Evolutionary conservation across 2,113 vertebrate species (phyloP), one percentile per base, ranked within the genome.

Genomic region (Eptesicus fuscus): DNA sequence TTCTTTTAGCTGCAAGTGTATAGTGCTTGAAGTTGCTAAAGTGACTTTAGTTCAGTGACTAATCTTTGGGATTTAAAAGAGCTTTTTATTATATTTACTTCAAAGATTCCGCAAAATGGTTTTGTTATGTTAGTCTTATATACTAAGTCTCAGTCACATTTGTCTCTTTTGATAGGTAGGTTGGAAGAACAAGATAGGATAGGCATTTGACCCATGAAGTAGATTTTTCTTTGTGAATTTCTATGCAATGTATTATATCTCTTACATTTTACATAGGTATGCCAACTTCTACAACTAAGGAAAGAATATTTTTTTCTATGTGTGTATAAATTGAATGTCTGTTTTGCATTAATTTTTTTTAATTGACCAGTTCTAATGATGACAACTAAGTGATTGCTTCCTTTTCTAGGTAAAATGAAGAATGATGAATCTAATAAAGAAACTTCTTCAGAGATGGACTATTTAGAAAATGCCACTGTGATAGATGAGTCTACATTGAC

Each of bases 401-500:
- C 95, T 98, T 97, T 97, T 98, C 59, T 96, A 99, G 99, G 98
- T 97, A 98, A 98, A 98, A 98, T 97, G 96, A 98, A 97, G 90
- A 98, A 94, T 86, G 97, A 98, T 88, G 96, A 97, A 71, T 97
- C 98, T 97, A 97, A 97, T 92, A 99, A 98, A 97, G 96, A 98
- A 83, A 98, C 98, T 93, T 65, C 93, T 96, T 98, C 98, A 94
- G 98, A 98, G 96, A 97, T 76, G 88, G 98, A 98, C 61, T 98
- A 98, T 97, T 98, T 98, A 97, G 98, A 98, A 98, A 98, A 97
- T 74, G 91, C 97, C 76, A 94, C 97, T 94, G 83, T 97, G 56
- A 98, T 98, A 97, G 99, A 99, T 95, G 99, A 99, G 49, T 98
- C 98, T 28, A 96, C 97, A 59, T 97, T 99, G 93, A 99, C 99